Evolutionary conservation across 2,888 invertebrate species (phyloP).

Genomic region (Orchesellides sinensis): DNA sequence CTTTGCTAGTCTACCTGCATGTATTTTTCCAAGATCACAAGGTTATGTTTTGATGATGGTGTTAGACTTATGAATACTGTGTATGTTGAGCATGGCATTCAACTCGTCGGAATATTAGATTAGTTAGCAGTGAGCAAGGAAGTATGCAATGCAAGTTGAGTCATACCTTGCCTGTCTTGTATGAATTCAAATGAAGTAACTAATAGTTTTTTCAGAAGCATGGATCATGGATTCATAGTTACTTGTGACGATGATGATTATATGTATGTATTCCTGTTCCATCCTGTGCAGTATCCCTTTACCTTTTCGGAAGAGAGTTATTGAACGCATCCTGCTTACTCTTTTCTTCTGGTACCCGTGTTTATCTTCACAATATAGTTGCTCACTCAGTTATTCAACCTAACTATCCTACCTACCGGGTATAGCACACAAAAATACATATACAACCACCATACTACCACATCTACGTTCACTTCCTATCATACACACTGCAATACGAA

Average conservation of each 20-base stretch:
- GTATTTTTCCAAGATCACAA: background rate
- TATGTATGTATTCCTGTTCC: constrained; percentile 1
- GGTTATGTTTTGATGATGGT: background rate
- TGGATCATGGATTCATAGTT: constrained; percentile 48
- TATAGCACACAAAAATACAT: background rate
- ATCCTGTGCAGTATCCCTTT: constrained; percentile 36
- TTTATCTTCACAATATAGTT: background rate
- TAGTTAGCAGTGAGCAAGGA: constrained; percentile 33
- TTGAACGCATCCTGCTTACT: constrained; percentile 70
- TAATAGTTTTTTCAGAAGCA: constrained; percentile 34
- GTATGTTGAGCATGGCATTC: background rate
- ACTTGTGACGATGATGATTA: constrained; percentile 36
- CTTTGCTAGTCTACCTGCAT: background rate
- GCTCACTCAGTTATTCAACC: background rate
- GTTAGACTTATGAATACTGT: no score
- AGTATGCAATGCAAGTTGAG: background rate
- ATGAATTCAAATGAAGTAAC: constrained; percentile 14
- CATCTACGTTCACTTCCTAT: background rate
- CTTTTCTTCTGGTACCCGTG: background rate
- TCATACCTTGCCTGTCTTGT: no score
- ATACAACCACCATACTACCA: background rate
- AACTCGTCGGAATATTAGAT: constrained; percentile 51
- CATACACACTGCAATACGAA: background rate
- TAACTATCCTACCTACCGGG: background rate
- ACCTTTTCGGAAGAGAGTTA: constrained; percentile 70